Base-by-base conservation (phyloP, 2,888 invertebrate species). In the Standfussiana lucernea region DNA sequence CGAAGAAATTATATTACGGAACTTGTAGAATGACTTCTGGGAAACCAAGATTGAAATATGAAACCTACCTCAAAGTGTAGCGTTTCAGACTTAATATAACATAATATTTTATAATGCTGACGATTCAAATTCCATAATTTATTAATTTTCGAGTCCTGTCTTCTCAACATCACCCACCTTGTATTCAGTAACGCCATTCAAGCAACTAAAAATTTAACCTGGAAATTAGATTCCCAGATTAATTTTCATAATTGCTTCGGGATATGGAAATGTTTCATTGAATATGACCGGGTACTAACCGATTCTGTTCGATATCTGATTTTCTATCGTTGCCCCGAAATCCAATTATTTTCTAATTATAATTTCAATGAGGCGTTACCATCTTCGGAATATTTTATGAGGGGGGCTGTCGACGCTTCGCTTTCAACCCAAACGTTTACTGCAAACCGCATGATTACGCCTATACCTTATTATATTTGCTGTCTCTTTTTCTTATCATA, bases 301-400 rank as follows among this genome's bases (percentile, higher is more conserved):
- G 66, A 83, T 83, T 87, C 65, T n/a, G n/a, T 69, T 70, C 40
- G 53, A 80, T 82, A 77, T 65, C 53, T 64, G 47, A 72, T 37
- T 59, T 59, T 72, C 61, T 65, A 21, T 45, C 47, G n/a, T 64
- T 72, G 50, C 21, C 35, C 28, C 56, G 56, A 66, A 77, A 89
- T 75, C 75, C 83, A 83, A 89, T 89, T 85, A 85, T 79, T 80
- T 85, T 72, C 69, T 89, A 83, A 87, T 89, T 85, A 83, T 68
- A 85, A 83, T 87, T 81, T 87, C 81, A 88, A 77, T 87, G 72
- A 83, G 79, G 75, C 83, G 64, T 86, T 81, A 74, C 72, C 50
- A 76, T 69, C 76, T 73, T 73, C 13, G 42, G 83, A 88, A 74
- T 85, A 82, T 85, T 84, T 79, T 74, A 84, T 69, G 50, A 68